These are phyloP conservation scores for Acropora yongei DNA, from an alignment of 64 coral and sea anemone species.

Conservation along the genomic window DNA sequence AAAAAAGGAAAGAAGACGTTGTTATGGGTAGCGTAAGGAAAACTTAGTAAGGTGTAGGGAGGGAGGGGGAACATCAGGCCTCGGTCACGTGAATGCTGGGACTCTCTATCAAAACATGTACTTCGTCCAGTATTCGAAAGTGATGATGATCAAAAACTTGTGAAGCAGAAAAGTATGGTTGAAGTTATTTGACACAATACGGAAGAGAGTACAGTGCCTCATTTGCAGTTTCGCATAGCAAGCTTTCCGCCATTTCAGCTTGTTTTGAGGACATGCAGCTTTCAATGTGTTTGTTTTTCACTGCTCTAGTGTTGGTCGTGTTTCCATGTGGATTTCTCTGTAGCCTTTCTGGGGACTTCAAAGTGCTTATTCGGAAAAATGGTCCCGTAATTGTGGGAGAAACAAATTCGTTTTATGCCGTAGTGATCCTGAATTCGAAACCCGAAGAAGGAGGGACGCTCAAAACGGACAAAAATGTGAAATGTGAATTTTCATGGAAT, in stretches of 20 bases:
- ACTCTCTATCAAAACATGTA: neutral
- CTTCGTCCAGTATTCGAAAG: neutral
- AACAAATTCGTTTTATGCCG: neutral
- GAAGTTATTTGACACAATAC: neutral
- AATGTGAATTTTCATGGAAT: conserved; percentile 20
- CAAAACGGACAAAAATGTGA: neutral
- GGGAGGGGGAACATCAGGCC: neutral
- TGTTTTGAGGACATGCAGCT: neutral
- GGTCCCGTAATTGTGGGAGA: neutral
- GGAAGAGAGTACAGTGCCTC: neutral
- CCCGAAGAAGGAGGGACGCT: neutral
- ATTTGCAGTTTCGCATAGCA: too few species aligned
- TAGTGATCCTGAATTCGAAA: neutral
- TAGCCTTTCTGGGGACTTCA: neutral
- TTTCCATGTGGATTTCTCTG: conserved; percentile 3
- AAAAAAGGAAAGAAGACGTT: neutral
- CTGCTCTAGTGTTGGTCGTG: neutral
- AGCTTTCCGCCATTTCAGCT: too few species aligned
- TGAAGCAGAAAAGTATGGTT: neutral
- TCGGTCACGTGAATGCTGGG: neutral
- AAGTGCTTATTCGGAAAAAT: conserved; percentile 1
- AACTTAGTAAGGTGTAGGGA: too few species aligned
- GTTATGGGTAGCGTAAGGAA: too few species aligned
- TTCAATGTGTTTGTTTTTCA: neutral
- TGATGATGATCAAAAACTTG: neutral